Percentiles rank a stretch among this genome's conserved stretches.
These are phyloP conservation scores for Tetranychus cinnabarinus DNA, from an alignment of 1,140 invertebrate genomes.

Conservation along the genomic window DNA sequence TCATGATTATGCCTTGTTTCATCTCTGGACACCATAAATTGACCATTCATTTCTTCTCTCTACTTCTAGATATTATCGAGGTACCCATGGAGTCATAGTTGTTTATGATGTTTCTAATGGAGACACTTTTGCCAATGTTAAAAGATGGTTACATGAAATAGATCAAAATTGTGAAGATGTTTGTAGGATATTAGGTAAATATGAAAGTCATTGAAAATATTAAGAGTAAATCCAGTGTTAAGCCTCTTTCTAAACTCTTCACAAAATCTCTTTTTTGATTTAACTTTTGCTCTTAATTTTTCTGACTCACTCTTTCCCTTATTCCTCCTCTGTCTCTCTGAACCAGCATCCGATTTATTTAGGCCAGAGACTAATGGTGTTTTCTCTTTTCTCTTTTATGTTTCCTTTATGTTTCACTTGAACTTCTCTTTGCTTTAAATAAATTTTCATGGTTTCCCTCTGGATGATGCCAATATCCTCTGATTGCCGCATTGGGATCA, in stretches of 20 bases:
- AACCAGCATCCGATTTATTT: too few relatives aligned
- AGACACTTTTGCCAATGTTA: constrained; percentile 96
- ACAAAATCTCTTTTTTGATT: neutral
- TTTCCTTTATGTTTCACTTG: too few relatives aligned
- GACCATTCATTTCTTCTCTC: neutral
- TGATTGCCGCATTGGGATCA: too few relatives aligned
- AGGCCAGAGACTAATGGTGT: too few relatives aligned
- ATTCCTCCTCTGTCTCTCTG: neutral
- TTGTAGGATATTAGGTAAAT: constrained; percentile 81
- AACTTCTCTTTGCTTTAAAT: too few relatives aligned
- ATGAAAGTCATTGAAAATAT: neutral
- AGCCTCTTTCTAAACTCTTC: neutral
- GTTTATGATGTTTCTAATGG: constrained; percentile 98
- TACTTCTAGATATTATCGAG: constrained; percentile 63
- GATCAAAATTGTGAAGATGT: constrained; percentile 99
- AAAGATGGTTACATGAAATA: constrained; percentile 75
- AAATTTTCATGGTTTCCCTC: too few relatives aligned
- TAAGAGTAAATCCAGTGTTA: neutral
- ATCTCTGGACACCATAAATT: neutral
- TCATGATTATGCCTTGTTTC: neutral
- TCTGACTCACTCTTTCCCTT: neutral
- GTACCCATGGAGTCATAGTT: constrained; percentile 95
- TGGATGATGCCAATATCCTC: too few relatives aligned
- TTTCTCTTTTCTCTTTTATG: neutral
- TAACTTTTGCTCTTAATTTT: neutral